These are phyloP conservation scores for Eupleurogrammus muticus DNA, from an alignment of 2,797 vertebrate species.

Conservation along the genomic window DNA sequence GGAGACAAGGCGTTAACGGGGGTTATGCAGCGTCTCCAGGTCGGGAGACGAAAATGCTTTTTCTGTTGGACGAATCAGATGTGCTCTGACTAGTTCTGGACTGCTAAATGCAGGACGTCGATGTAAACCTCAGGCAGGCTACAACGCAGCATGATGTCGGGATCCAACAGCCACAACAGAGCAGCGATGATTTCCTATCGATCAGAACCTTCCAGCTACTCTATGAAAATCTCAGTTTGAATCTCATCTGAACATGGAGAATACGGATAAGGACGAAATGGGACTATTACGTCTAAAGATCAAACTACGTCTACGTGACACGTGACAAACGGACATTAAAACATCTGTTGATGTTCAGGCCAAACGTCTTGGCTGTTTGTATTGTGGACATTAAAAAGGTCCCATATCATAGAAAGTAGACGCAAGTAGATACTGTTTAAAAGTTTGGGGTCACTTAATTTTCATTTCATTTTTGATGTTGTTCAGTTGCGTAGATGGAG, in stretches of 20 bases:
- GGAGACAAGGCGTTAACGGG: slow-evolving; percentile 59
- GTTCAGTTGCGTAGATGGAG: too few species aligned
- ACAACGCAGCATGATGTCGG: slow-evolving; percentile 47
- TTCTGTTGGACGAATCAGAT: slow-evolving; percentile 36
- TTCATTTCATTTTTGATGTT: too few species aligned
- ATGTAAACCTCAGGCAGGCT: slow-evolving; percentile 45
- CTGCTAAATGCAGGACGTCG: slow-evolving; percentile 41
- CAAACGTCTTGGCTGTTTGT: slow-evolving; percentile 23
- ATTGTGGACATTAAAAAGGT: too few species aligned
- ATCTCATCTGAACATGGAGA: slow-evolving; percentile 41
- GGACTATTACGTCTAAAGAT: slow-evolving; percentile 12
- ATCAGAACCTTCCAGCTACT: slow-evolving; percentile 8
- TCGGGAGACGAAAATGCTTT: slow-evolving; percentile 68
- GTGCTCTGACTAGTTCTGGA: slow-evolving; percentile 20
- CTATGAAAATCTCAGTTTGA: slow-evolving; percentile 13
- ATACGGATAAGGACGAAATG: slow-evolving; percentile 27
- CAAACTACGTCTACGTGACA: slow-evolving; percentile 32
- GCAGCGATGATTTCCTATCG: neutral
- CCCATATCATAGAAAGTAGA: too few species aligned
- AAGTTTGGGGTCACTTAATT: too few species aligned
- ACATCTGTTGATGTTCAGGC: slow-evolving; percentile 26
- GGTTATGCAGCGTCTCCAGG: slow-evolving; percentile 42
- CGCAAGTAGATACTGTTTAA: too few species aligned
- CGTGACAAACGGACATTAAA: slow-evolving; percentile 23
- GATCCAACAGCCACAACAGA: neutral